These are phyloP conservation scores for Astreopora myriophthalma DNA, from an alignment of 64 coral and sea anemone genomes.

Conservation along the genomic window DNA sequence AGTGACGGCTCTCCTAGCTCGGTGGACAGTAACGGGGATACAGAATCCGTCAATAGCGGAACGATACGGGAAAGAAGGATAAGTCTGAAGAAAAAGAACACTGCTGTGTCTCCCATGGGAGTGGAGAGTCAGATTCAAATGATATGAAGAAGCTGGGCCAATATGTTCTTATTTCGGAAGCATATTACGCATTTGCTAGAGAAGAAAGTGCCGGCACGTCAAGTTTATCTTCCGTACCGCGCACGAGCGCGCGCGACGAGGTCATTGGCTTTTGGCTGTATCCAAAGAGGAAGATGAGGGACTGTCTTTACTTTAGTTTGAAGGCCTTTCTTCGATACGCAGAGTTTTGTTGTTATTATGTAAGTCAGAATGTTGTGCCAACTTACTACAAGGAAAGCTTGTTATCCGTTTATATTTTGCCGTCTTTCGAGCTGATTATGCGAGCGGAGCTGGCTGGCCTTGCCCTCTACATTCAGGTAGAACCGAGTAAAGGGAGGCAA, in stretches of 20 bases:
- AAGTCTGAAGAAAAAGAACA: constrained; percentile 6
- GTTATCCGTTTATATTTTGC: background rate
- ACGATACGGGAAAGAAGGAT: background rate
- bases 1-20: constrained; percentile 3
- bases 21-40: background rate
- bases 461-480: too few species aligned
- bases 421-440: background rate
- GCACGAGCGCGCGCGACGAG: too few species aligned
- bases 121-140: background rate
- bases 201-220: background rate
- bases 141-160: background rate
- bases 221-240: too few species aligned
- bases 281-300: too few species aligned
- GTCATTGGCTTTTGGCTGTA: too few species aligned
- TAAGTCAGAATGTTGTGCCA: background rate
- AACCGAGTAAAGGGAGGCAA: too few species aligned
- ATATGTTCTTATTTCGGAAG: too few species aligned
- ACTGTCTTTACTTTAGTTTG: too few species aligned
- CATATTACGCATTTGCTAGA: background rate
- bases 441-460: too few species aligned
- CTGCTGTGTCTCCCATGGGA: background rate
- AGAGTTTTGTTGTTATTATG: constrained; percentile 9
- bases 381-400: background rate
- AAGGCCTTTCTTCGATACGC: too few species aligned
- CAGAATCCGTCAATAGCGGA: background rate